A percentile compares a stretch with the other conserved stretches of the same genome.
phyloP scores from a whole-genome alignment of 1,140 invertebrate genomes.

The Aphelenchoides fujianensis region DNA sequence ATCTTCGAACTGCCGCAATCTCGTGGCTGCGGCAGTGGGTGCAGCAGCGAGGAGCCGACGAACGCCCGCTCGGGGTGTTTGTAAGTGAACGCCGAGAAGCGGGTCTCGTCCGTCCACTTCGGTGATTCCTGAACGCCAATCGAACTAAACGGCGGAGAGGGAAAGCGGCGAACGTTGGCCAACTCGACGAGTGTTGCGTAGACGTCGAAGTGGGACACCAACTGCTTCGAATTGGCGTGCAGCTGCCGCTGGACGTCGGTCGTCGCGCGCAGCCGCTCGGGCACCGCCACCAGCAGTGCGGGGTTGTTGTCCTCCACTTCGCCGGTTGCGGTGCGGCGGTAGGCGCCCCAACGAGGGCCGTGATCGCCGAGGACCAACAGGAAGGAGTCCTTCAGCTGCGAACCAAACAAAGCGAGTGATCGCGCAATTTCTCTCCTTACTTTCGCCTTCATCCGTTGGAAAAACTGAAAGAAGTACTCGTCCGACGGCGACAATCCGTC shows the following conservation, averaged over 20 bases:
- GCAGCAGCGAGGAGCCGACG: constrained; percentile 19
- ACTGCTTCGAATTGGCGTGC: constrained; percentile 23
- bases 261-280: constrained; percentile 26
- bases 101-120: background rate
- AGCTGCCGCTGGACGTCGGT: constrained; percentile 6
- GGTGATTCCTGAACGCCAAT: too few relatives aligned
- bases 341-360: constrained; percentile 28
- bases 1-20: constrained; percentile 18
- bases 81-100: background rate
- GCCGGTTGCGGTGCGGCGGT: constrained; percentile 18
- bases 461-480: background rate
- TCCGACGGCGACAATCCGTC: background rate
- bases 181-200: constrained; percentile 39
- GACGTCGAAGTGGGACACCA: constrained; percentile 39
- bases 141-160: constrained; percentile 6
- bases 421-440: constrained; percentile 3
- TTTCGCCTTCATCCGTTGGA: background rate
- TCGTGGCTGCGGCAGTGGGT: constrained; percentile 7
- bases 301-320: constrained; percentile 38
- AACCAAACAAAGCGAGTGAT: constrained; percentile 19
- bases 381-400: constrained; percentile 38
- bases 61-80: constrained; percentile 5
- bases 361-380: constrained; percentile 38
- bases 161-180: constrained; percentile 20
- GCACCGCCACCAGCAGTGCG: constrained; percentile 26